Conservation (phyloP, 2,797 vertebrate species). For the Phrynocephalus guinanensis region DNA sequence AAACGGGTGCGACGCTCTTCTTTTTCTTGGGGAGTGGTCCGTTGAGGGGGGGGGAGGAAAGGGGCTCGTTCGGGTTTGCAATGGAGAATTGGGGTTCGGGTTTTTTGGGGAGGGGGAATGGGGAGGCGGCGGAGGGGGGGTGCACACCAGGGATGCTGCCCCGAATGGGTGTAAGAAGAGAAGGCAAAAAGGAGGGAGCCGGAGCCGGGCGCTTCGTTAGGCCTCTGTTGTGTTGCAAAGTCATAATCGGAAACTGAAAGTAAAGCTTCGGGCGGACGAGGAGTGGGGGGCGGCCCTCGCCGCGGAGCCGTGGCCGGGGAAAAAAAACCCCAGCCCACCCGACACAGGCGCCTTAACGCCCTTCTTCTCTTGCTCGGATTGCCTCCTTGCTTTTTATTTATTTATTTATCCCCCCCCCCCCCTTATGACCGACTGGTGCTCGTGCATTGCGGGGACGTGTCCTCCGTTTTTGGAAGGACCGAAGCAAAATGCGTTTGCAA, state of each 20-base stretch:
- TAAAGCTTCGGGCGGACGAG: conserved; percentile 31
- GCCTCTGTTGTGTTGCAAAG: conserved; percentile 71
- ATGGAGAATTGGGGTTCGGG: not conserved
- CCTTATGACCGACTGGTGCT: not conserved
- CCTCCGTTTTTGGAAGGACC: no score
- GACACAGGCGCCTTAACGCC: not conserved
- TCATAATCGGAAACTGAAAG: conserved; percentile 76
- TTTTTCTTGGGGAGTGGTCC: no score
- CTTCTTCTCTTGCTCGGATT: not conserved
- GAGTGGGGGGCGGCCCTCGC: conserved; percentile 19
- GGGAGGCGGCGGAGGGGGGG: no score
- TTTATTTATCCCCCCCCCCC: no score
- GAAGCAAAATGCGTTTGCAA: no score
- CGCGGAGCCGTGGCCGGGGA: no score
- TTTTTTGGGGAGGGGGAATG: not conserved
- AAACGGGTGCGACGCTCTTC: no score
- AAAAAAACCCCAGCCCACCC: no score
- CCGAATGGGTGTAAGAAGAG: not conserved
- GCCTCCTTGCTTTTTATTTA: no score
- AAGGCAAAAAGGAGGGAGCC: not conserved
- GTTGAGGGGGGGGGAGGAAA: not conserved
- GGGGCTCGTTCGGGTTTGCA: not conserved
- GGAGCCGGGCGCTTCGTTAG: not conserved
- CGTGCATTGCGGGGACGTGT: not conserved
- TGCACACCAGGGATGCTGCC: not conserved